Base-by-base conservation (phyloP, 2,113 vertebrate genomes). In the Campylorhamphus procurvoides region DNA sequence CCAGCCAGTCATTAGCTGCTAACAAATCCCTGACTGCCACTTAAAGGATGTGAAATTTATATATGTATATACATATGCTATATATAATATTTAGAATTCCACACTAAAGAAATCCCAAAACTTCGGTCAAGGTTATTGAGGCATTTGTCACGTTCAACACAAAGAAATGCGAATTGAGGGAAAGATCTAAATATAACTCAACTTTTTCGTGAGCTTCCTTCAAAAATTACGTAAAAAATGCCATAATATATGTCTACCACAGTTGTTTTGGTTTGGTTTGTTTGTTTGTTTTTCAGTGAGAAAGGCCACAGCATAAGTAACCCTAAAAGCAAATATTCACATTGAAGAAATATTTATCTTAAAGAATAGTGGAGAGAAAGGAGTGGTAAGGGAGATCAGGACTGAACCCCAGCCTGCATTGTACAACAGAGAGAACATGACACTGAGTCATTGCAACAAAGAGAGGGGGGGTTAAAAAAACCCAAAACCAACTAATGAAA, bases 401-500 rank as follows among this genome's bases (percentile, higher is more conserved):
- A 29, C 13, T 82, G 53, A 59, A 14, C 17, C 12, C 14, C 15
- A 74, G 29, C 31, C 46, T 39, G 29, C 47, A 31, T 6, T 46
- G 28, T 62, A 17, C 11, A 39, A 39, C 42, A 63, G 11, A 60
- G 24, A 84, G 37, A 78, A 14, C 7, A 10, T 28, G 27, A 33
- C 22, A 46, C 13, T 11, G 37, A 60, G 6, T 60, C 35, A 66
- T 12, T 74, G 44, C 16, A 46, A 47, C 17, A 84, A 60, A 76
- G 7, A 3, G 25, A 9, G 50, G 18, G 7, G 3, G 2, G 2
- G 0, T n/a, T 0, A 6, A 20, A 44, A 33, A 4, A 4, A 0
- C n/a, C 18, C 46, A 52, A 46, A 82, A 52, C 18, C 33, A 53
- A 9, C 28, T 18, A 29, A 56, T 33, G 42, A 68, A 69, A 87